A percentile compares a stretch with the other conserved stretches of the same genome.
phyloP scores from a whole-genome alignment of 2,888 invertebrate genomes.

The Synergus japonicus region DNA sequence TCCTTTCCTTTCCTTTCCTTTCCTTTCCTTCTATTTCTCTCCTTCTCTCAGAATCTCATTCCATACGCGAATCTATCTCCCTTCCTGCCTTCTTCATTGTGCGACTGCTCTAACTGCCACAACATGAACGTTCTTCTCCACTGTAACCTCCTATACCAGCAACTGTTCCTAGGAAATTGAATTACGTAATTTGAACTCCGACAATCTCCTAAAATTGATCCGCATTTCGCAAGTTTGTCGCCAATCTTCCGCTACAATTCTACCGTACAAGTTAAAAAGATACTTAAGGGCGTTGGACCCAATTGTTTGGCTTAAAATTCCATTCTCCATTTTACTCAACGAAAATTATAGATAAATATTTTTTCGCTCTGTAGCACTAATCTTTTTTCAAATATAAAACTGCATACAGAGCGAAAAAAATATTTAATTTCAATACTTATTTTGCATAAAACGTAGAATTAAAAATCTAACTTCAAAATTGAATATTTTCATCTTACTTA shows the following conservation, averaged over 20 bases:
- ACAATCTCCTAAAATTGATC: not conserved
- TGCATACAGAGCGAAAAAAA: no score
- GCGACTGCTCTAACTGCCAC: slow-evolving; percentile 23
- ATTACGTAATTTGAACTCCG: slow-evolving; percentile 8
- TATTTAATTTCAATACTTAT: no score
- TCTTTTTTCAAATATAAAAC: no score
- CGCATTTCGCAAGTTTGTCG: not conserved
- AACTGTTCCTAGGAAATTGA: slow-evolving; percentile 33
- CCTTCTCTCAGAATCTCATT: slow-evolving; percentile 25
- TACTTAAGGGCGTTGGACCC: no score
- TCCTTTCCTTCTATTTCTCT: slow-evolving; percentile 15
- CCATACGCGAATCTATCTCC: slow-evolving; percentile 28
- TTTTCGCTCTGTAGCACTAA: no score
- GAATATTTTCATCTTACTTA: no score
- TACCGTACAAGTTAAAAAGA: not conserved
- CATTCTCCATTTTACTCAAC: no score
- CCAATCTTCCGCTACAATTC: not conserved
- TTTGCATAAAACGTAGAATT: no score
- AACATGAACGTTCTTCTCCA: slow-evolving; percentile 25
- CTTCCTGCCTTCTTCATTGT: slow-evolving; percentile 25
- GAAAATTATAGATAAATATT: no score
- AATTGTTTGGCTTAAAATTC: no score
- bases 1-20: slow-evolving; percentile 33
- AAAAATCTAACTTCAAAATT: no score
- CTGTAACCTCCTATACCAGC: not conserved